Conservation (phyloP, 2,113 vertebrate species). For the Potamarius usumacintae region DNA sequence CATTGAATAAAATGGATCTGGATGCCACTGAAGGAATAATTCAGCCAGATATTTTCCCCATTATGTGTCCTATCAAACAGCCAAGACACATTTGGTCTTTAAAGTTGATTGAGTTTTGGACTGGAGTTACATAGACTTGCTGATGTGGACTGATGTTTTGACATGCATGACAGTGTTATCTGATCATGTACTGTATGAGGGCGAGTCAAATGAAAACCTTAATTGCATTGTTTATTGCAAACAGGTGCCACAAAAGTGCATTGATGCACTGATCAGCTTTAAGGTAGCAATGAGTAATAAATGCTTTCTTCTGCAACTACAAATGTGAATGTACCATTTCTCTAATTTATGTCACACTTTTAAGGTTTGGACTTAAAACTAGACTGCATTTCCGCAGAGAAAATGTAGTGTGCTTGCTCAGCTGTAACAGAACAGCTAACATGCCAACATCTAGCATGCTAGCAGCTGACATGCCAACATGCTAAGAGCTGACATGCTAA, state of each 20-base stretch:
- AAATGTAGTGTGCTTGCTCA: too few species aligned
- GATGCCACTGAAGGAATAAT: not conserved
- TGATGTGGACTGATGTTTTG: not conserved
- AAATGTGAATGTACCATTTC: not conserved
- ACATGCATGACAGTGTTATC: not conserved
- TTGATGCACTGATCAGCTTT: not conserved
- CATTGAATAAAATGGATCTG: not conserved
- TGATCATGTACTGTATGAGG: not conserved
- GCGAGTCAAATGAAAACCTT: not conserved
- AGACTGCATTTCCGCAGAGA: too few species aligned
- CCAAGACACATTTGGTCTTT: not conserved
- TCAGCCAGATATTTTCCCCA: not conserved
- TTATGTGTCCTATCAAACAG: not conserved
- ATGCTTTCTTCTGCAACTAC: not conserved
- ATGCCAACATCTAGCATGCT: too few species aligned
- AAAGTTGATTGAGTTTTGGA: not conserved
- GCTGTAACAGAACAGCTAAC: too few species aligned
- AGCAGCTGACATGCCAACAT: too few species aligned
- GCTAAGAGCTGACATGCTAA: too few species aligned
- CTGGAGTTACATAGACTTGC: not conserved
- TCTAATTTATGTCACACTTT: not conserved
- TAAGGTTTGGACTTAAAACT: not conserved
- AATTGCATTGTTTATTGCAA: not conserved
- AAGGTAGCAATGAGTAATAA: not conserved
- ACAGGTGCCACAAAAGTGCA: not conserved